Evolutionary conservation across 2,797 vertebrate species (phyloP).

Genomic region (Sebastes oblongus): DNA sequence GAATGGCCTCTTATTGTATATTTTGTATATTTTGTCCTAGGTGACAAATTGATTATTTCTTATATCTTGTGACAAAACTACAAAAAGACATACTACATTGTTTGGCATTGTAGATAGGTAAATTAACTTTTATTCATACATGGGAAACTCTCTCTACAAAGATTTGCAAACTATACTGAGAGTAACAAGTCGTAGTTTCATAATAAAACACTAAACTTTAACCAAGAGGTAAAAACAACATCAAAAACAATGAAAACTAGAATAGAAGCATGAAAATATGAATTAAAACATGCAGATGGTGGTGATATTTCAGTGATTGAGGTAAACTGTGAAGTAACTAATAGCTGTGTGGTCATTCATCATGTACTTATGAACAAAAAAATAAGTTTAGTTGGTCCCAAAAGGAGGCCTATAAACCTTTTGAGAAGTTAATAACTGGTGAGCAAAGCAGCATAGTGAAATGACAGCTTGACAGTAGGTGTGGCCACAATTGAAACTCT

Average conservation of each 20-base stretch:
- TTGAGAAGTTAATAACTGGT: neutral
- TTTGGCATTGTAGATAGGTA: neutral
- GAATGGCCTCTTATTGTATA: neutral
- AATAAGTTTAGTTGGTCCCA: neutral
- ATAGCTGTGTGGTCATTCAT: neutral
- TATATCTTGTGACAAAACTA: slow-evolving; percentile 12
- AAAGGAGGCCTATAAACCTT: neutral
- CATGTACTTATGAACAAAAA: neutral
- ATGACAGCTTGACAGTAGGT: neutral
- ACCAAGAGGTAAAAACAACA: neutral
- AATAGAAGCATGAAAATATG: neutral
- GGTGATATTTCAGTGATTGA: neutral
- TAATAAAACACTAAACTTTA: neutral
- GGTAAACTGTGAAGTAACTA: neutral
- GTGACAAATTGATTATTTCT: slow-evolving; percentile 2
- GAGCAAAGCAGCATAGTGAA: neutral
- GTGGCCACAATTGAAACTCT: slow-evolving; percentile 41
- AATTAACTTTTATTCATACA: neutral
- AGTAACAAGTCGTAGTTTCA: neutral
- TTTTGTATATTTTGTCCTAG: neutral
- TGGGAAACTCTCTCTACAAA: neutral
- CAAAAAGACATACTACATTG: slow-evolving; percentile 4
- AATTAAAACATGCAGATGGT: neutral
- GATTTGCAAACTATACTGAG: neutral
- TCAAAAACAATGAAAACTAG: neutral